Evolutionary conservation across 2,888 invertebrate genomes (phyloP).

Genomic region (Oxystoma pomonae): DNA sequence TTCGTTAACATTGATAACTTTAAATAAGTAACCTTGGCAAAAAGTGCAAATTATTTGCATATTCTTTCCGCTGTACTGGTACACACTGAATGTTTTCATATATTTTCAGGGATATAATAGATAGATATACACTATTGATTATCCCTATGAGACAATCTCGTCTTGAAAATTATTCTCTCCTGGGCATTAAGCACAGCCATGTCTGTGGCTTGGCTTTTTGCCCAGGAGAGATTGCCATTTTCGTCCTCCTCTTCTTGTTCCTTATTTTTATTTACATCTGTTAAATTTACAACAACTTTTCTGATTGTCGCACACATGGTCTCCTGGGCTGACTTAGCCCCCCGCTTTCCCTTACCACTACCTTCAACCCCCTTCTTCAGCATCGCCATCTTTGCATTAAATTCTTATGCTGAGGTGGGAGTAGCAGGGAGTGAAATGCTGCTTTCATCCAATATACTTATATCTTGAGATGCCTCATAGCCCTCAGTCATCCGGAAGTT

Average conservation of each 20-base stretch:
- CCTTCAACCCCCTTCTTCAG: not conserved
- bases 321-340: not conserved
- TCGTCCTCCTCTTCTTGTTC: not conserved
- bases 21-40: no score
- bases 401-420: not conserved
- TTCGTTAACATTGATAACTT: no score
- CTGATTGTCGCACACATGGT: not conserved
- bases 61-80: not conserved
- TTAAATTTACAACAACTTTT: not conserved
- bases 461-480: not conserved
- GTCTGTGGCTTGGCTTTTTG: not conserved
- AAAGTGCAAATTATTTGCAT: no score
- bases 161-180: not conserved
- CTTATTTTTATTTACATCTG: not conserved
- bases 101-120: not conserved
- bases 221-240: not conserved
- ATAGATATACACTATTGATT: not conserved
- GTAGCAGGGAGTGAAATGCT: not conserved
- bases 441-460: not conserved
- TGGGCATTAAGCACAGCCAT: not conserved
- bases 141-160: not conserved
- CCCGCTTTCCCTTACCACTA: not conserved
- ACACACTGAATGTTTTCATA: not conserved
- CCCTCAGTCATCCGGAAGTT: not conserved
- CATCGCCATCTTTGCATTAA: not conserved